These are phyloP conservation scores for Neodiprion lecontei DNA, from an alignment of 1,140 invertebrate species.

Conservation along the genomic window DNA sequence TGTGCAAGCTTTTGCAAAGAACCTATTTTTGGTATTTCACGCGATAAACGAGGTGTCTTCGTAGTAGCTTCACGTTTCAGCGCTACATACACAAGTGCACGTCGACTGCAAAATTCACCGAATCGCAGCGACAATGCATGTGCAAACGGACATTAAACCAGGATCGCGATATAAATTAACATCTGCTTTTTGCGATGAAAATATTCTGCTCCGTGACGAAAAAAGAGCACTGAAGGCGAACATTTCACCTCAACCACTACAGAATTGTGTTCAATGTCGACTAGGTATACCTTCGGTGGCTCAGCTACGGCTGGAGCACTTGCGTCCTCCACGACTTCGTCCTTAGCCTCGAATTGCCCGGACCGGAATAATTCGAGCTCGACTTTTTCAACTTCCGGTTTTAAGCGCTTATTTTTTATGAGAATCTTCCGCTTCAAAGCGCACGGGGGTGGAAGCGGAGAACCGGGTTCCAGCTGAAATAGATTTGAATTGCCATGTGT, in stretches of 20 bases:
- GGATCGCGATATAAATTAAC: no score
- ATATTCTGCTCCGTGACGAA: background rate
- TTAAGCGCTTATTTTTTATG: conserved; percentile 98
- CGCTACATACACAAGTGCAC: no score
- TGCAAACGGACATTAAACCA: no score
- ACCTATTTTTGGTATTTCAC: no score
- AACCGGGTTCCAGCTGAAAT: conserved; percentile 81
- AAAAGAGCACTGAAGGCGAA: background rate
- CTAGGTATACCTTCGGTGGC: conserved; percentile 45
- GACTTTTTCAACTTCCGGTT: conserved; percentile 95
- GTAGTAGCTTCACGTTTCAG: no score
- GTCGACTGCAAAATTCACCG: no score
- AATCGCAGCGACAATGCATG: no score
- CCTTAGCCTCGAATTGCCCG: conserved; percentile 89
- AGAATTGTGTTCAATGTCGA: background rate
- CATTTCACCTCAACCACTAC: background rate
- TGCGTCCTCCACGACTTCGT: conserved; percentile 85
- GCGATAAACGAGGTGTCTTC: no score
- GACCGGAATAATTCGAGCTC: conserved; percentile 89
- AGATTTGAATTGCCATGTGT: conserved; percentile 1
- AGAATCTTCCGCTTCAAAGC: conserved; percentile 93
- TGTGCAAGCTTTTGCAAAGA: no score
- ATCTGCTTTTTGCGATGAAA: background rate
- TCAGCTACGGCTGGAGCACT: conserved; percentile 72
- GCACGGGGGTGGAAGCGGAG: conserved; percentile 88